These are phyloP conservation scores for Gymnorhina tibicen DNA, from an alignment of 2,113 vertebrate species.

Conservation along the genomic window DNA sequence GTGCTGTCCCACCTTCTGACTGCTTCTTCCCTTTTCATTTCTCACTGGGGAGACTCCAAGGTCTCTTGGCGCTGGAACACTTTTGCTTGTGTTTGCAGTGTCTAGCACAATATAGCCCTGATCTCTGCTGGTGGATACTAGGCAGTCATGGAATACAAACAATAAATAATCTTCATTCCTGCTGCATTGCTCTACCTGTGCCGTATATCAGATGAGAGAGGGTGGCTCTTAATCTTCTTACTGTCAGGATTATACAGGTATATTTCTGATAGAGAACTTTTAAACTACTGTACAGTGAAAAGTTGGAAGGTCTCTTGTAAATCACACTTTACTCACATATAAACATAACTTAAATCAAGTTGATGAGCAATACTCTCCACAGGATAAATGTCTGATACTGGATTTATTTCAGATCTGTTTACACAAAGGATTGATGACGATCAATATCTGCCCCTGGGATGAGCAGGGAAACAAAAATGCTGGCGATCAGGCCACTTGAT, in stretches of 20 bases:
- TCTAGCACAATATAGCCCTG: background rate
- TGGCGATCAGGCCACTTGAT: slow-evolving; percentile 54
- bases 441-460: background rate
- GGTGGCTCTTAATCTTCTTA: slow-evolving; percentile 9
- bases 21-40: background rate
- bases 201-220: slow-evolving; percentile 2
- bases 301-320: slow-evolving; percentile 45
- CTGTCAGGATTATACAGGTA: slow-evolving; percentile 4
- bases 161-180: slow-evolving; percentile 11
- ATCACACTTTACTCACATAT: slow-evolving; percentile 19
- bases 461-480: background rate
- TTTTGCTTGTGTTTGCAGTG: background rate
- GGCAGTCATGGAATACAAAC: background rate
- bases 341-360: slow-evolving; percentile 54
- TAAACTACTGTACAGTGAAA: slow-evolving; percentile 11
- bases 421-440: background rate
- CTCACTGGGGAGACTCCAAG: background rate
- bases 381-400: slow-evolving; percentile 1
- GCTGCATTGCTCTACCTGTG: background rate
- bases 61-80: background rate
- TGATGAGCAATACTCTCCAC: slow-evolving; percentile 32
- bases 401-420: slow-evolving; percentile 57
- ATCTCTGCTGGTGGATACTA: background rate
- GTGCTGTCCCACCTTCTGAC: background rate
- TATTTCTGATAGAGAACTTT: slow-evolving; percentile 47